Percentiles rank a stretch among this genome's conserved stretches.
These are phyloP conservation scores for Aptenodytes forsteri DNA, from an alignment of 2,113 vertebrate species.

Conservation along the genomic window DNA sequence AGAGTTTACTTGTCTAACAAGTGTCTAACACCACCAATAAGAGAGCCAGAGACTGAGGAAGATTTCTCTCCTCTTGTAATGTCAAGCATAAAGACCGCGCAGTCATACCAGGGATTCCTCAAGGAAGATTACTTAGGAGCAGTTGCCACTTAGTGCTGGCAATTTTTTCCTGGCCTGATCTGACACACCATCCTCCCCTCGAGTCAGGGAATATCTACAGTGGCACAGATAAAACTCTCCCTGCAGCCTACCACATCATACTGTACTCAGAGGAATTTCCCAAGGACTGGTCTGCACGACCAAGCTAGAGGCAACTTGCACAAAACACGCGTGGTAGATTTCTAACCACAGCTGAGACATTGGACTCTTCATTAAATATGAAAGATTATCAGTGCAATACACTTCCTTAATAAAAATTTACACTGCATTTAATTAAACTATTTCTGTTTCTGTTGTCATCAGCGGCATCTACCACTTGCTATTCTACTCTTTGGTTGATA, in stretches of 20 bases:
- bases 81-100: neutral
- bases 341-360: neutral
- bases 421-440: neutral
- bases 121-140: neutral
- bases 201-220: neutral
- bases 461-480: neutral
- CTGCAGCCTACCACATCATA: neutral
- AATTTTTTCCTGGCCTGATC: neutral
- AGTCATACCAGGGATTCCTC: neutral
- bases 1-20: neutral
- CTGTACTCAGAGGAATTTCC: neutral
- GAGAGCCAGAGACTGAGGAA: neutral
- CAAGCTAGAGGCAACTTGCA: neutral
- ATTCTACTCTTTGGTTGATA: neutral
- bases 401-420: neutral
- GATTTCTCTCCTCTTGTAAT: neutral
- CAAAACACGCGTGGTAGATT: neutral
- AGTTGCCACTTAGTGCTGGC: neutral
- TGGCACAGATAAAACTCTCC: neutral
- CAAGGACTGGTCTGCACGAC: neutral
- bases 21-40: neutral
- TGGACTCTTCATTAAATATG: neutral
- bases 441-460: neutral
- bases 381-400: neutral
- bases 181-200: neutral